Base-by-base conservation (phyloP, 2,113 vertebrate species). In the Oplegnathus fasciatus region DNA sequence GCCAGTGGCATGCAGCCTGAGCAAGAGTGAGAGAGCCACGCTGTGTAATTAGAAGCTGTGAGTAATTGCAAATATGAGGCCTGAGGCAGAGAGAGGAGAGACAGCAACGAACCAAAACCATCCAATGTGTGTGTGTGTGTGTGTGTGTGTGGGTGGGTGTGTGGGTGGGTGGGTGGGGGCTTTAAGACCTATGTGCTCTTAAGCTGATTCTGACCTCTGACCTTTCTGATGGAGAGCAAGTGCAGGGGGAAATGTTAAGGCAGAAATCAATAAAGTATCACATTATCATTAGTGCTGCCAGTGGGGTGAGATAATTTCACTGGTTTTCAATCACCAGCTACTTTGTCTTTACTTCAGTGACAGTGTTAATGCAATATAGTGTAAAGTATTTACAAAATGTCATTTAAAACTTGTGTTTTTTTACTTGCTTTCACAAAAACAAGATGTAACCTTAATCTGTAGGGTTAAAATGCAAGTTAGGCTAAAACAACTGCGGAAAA, bases 31-130 rank as follows among this genome's bases (percentile, higher is more conserved):
- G 50, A 78, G 40, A 69, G 46, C 46, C 61, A 71, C 3, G 61
- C 82, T 78, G 86, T 55, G 80, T 82, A 89, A 87, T 90, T 77
- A 80, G 68, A 77, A 66, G 48, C 84, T 82, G 76, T 46, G 58
- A 65, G 65, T 88, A 82, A 87, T 72, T 85, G 65, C 75, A 88
- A 90, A 90, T 66, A 83, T 75, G 32, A 57, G 50, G 58, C 58
- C 14, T 50, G 67, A 76, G 75, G 73, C 42, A 26, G 30, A 18
- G 28, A 40, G 15, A 54, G 22, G 40, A 54, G 17, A 7, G 48
- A 52, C 6, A 70, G 44, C 9, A 2, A 20, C 52, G 5, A 55
- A 44, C 37, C 50, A 48, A 55, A 60, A 14, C 9, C 22, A 67
- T 64, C n/a, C 34, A n/a, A 14, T 14, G 62, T 22, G 18, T 3